Evolutionary conservation across 1,140 invertebrate species (phyloP), one percentile per base, ranked within the genome.

Genomic region (Andrena cerasifolii): DNA sequence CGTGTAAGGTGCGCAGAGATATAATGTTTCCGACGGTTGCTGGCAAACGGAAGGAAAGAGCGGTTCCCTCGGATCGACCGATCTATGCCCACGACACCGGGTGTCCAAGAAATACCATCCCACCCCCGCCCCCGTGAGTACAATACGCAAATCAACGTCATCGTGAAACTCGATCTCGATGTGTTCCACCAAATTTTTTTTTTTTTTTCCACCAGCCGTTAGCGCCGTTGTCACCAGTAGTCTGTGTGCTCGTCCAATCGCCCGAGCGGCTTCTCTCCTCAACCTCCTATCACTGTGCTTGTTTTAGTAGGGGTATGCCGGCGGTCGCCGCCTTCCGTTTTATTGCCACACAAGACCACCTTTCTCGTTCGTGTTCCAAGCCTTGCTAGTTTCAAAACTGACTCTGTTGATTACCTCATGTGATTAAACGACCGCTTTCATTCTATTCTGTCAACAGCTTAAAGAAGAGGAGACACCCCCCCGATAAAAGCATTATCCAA

Each of bases 391-490:
- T 58, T n/a, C 21, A 33, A 51, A 26, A 36, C n/a, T 33, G 47
- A 65, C 59, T 47, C n/a, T n/a, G 18, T 18, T 40, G 33, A 68
- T 73, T 63, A 49, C 65, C 40, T 47, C 33, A 56, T 83, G 75
- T 83, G 80, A 90, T 84, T 89, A 90, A 91, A 89, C 82, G 81
- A 86, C 84, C 79, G 78, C 84, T 89, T 90, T 90, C 87, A 88
- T 93, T 93, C 89, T 92, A 91, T 93, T 93, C 90, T 93, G 90
- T 92, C 90, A 92, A 92, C 92, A 93, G 92, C 91, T 87, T 93
- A 93, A 92, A 89, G 91, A 92, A 92, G 91, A 92, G 91, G 92
- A 92, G 86, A 89, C 87, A n/a, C n/a, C n/a, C 84, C 66, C 78
- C 87, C 87, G 33, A 73, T 53, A 87, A 86, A 88, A 88, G 88